Conservation (phyloP, 2,797 vertebrate species). For the Propithecus perrieri region DNA sequence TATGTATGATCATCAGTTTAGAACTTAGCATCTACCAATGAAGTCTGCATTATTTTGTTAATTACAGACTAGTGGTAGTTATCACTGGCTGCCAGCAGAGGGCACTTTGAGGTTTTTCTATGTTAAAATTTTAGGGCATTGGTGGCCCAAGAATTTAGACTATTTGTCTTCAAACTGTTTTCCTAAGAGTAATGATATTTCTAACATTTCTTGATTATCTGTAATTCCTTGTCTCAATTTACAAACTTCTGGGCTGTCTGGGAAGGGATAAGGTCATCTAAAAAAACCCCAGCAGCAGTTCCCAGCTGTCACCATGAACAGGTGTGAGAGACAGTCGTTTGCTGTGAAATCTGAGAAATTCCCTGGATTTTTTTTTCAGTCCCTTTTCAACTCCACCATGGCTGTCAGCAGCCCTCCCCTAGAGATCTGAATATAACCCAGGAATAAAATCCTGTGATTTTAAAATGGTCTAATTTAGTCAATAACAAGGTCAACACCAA, state of each 20-base stretch:
- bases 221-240: conserved; percentile 21
- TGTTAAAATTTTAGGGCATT: conserved; percentile 5
- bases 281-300: neutral
- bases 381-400: neutral
- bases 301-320: neutral
- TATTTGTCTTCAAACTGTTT: conserved; percentile 40
- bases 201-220: conserved; percentile 9
- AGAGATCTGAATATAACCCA: neutral
- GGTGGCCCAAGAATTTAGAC: neutral
- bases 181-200: neutral
- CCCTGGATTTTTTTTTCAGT: neutral
- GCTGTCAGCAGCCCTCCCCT: neutral
- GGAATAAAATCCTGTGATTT: neutral
- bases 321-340: neutral
- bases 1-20: neutral
- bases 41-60: neutral
- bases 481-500: neutral
- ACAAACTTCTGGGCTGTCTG: neutral
- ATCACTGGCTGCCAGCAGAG: conserved; percentile 67
- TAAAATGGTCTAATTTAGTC: neutral
- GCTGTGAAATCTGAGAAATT: neutral
- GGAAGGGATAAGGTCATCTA: neutral
- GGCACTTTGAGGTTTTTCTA: conserved; percentile 53
- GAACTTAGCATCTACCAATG: neutral
- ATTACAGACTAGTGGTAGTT: neutral